Conservation (phyloP, 1,140 invertebrate genomes). For the Drosophila ercepeae region DNA sequence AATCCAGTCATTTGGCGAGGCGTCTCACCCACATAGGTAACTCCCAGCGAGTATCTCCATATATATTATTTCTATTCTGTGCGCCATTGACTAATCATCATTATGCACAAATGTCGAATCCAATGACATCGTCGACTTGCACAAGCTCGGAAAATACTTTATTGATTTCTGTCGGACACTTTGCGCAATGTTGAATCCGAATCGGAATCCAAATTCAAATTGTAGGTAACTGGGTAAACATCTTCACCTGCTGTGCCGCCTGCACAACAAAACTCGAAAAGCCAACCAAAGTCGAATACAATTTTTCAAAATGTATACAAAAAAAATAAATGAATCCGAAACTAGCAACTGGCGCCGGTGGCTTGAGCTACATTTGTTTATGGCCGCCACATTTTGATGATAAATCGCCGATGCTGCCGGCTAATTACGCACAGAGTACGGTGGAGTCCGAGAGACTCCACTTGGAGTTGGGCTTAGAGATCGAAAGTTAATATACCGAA, state of each 20-base stretch:
- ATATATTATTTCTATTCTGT: constrained; percentile 7
- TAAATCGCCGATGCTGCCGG: constrained; percentile 45
- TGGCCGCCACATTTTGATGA: constrained; percentile 48
- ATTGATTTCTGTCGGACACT: constrained; percentile 55
- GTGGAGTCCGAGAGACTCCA: constrained; percentile 3
- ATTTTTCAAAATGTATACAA: constrained; percentile 6
- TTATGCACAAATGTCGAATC: constrained; percentile 42
- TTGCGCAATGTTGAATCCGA: constrained; percentile 46
- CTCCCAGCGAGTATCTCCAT: not conserved
- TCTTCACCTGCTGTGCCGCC: constrained; percentile 57
- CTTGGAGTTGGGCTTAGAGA: constrained; percentile 22
- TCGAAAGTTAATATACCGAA: constrained; percentile 36
- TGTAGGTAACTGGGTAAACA: constrained; percentile 54
- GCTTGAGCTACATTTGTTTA: constrained; percentile 31
- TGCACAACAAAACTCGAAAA: constrained; percentile 8
- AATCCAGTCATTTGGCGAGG: constrained; percentile 27
- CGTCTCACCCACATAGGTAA: constrained; percentile 27
- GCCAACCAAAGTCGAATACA: constrained; percentile 13
- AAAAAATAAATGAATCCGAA: constrained; percentile 15
- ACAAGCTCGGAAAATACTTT: constrained; percentile 47
- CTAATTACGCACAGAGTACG: constrained; percentile 42
- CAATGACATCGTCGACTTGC: constrained; percentile 38
- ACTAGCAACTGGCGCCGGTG: constrained; percentile 39
- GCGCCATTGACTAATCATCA: constrained; percentile 47
- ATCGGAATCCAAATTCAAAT: constrained; percentile 48